phyloP scores from a whole-genome alignment of 2,888 invertebrate species.

The Metacarcinus magister region DNA sequence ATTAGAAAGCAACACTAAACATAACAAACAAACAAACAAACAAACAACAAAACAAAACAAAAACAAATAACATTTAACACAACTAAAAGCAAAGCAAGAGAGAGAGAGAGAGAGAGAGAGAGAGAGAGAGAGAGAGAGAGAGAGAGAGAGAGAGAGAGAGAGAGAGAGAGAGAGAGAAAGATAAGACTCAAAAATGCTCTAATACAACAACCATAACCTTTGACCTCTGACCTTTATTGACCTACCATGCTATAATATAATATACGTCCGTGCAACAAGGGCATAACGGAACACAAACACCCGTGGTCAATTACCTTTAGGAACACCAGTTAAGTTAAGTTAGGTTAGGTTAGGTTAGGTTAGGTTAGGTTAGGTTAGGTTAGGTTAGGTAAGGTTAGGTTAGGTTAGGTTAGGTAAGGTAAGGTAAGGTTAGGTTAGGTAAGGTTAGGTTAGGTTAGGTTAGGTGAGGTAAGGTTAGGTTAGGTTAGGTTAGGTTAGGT shows the following conservation, averaged over 20 bases:
- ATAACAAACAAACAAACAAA: neutral
- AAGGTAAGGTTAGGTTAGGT: too few species aligned
- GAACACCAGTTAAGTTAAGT: too few species aligned
- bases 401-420: too few species aligned
- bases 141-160: slow-evolving; percentile 53
- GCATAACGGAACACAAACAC: too few species aligned
- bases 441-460: too few species aligned
- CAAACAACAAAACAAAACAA: neutral
- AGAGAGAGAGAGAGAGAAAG: neutral
- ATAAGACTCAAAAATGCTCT: neutral
- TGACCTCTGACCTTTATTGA: too few species aligned
- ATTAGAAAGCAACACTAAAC: neutral
- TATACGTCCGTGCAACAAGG: neutral
- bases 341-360: too few species aligned
- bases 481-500: too few species aligned
- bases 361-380: too few species aligned
- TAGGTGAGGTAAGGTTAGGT: too few species aligned
- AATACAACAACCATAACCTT: neutral
- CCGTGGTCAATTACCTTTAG: too few species aligned
- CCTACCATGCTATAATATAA: neutral
- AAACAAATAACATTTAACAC: neutral
- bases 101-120: slow-evolving; percentile 21
- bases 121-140: slow-evolving; percentile 52
- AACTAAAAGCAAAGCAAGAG: neutral
- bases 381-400: too few species aligned